Evolutionary conservation across 2,797 vertebrate species (phyloP).

Genomic region (Propithecus deckenii): DNA sequence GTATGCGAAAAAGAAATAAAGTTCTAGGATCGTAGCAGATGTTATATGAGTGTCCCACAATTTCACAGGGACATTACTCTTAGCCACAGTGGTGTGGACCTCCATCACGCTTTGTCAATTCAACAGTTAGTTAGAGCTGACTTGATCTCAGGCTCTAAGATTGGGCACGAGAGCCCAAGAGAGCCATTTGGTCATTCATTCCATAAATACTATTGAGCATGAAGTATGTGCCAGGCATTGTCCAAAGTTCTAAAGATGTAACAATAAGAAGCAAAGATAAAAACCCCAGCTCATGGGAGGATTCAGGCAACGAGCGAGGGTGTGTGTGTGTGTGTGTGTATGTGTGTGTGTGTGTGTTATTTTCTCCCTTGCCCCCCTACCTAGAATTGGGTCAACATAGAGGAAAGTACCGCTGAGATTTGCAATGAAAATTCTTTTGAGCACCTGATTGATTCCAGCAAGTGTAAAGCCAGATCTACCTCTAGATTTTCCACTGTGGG

Average conservation of each 20-base stretch:
- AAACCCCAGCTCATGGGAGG: not conserved
- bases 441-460: not conserved
- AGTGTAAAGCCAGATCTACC: not conserved
- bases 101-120: not conserved
- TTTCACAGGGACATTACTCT: not conserved
- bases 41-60: fast-evolving
- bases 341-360: not conserved
- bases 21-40: not conserved
- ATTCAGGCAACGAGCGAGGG: not conserved
- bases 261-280: not conserved
- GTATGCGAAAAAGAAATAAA: not conserved
- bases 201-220: not conserved
- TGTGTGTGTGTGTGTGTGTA: not conserved
- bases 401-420: not conserved
- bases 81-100: not conserved
- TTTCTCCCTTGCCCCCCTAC: not conserved
- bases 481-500: not conserved
- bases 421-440: not conserved
- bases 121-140: not conserved
- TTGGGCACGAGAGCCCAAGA: not conserved
- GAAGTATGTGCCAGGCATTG: not conserved
- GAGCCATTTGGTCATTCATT: not conserved
- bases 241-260: not conserved
- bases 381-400: not conserved
- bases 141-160: not conserved